A percentile compares a stretch with the other conserved stretches of the same genome.
Conservation (phyloP, 1,140 invertebrate genomes). For the Triops cancriformis region DNA sequence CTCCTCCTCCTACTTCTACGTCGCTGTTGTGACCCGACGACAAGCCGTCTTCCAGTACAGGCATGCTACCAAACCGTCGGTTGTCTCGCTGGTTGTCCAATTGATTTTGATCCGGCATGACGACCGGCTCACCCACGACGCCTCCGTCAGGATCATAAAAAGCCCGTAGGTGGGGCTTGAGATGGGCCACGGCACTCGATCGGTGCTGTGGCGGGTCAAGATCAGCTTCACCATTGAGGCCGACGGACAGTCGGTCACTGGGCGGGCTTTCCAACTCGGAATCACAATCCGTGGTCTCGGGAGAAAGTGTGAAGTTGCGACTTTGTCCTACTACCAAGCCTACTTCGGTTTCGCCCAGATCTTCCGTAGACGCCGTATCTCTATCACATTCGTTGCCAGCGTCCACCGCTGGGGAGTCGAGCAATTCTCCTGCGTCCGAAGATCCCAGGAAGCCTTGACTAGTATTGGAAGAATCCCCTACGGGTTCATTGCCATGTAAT, state of each 20-base stretch:
- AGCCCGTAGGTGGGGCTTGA: background rate
- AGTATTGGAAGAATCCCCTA: background rate
- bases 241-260: conserved; percentile 32
- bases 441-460: background rate
- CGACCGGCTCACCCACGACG: background rate
- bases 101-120: background rate
- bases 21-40: conserved; percentile 24
- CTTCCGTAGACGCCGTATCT: conserved; percentile 40
- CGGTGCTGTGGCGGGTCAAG: background rate
- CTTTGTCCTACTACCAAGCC: conserved; percentile 54
- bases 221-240: conserved; percentile 54
- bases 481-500: background rate
- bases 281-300: conserved; percentile 87
- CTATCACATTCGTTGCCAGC: conserved; percentile 49
- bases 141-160: background rate
- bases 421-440: background rate
- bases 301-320: conserved; percentile 78
- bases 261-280: conserved; percentile 60
- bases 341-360: conserved; percentile 57
- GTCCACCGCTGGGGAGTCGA: background rate
- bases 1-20: background rate
- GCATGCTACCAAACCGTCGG: conserved; percentile 65
- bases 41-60: conserved; percentile 82
- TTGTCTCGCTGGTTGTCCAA: background rate
- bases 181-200: background rate